phyloP scores from a whole-genome alignment of 2,113 vertebrate genomes.

The Stomatorhinus ivindoensis region DNA sequence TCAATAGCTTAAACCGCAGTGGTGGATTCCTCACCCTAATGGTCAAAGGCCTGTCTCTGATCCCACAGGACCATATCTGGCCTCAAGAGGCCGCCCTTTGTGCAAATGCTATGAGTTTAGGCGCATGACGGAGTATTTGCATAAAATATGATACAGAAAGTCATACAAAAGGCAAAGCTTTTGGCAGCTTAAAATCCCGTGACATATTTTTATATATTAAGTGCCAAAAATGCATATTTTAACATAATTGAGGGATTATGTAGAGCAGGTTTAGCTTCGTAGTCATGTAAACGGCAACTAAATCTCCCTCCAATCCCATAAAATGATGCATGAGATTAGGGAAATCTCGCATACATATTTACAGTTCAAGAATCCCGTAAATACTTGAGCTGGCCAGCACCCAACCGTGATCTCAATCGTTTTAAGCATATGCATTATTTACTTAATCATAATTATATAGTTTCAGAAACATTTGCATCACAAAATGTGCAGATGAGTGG shows the following conservation, averaged over 20 bases:
- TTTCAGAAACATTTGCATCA: neutral
- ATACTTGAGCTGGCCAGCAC: conserved; percentile 1
- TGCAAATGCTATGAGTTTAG: neutral
- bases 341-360: conserved; percentile 12
- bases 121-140: neutral
- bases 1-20: neutral
- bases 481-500: neutral
- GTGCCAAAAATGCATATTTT: conserved; percentile 19
- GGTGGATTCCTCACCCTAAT: neutral
- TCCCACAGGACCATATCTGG: neutral
- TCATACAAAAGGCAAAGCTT: neutral
- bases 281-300: conserved; percentile 16
- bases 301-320: conserved; percentile 19
- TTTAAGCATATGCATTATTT: conserved; percentile 14
- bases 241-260: conserved; percentile 25
- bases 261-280: conserved; percentile 11
- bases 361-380: conserved; percentile 7
- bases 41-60: neutral
- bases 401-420: neutral
- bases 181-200: conserved; percentile 4
- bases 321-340: conserved; percentile 21
- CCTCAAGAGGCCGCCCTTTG: neutral
- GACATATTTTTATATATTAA: conserved; percentile 18
- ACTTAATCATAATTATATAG: conserved; percentile 10
- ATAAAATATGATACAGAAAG: conserved; percentile 5